These are phyloP conservation scores for Esox lucius DNA, from an alignment of 2,797 vertebrate genomes.

Conservation along the genomic window DNA sequence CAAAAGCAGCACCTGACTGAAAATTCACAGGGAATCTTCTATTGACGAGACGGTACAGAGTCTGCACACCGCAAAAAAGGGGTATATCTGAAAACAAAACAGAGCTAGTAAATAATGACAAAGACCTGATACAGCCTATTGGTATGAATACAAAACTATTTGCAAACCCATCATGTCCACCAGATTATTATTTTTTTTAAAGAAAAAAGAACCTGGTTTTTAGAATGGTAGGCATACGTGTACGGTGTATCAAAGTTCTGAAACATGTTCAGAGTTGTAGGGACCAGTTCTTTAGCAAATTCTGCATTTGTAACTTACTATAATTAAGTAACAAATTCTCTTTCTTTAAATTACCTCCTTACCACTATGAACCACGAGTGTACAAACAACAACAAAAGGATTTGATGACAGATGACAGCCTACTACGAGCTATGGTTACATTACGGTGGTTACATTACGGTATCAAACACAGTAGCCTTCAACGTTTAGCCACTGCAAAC, in stretches of 20 bases:
- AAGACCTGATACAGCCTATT: conserved; percentile 3
- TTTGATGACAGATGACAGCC: no score
- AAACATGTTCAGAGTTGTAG: neutral
- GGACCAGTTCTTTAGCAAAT: conserved; percentile 12
- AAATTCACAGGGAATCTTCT: conserved; percentile 11
- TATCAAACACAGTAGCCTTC: no score
- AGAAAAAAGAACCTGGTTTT: neutral
- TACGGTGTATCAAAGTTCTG: neutral
- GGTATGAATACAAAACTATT: neutral
- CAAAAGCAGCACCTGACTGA: conserved; percentile 17
- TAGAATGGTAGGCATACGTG: neutral
- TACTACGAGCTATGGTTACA: no score
- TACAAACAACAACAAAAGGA: neutral
- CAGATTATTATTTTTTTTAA: neutral
- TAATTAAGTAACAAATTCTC: conserved; percentile 20
- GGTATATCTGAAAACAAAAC: conserved; percentile 17
- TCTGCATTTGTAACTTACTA: conserved; percentile 25
- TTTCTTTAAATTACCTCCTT: conserved; percentile 25
- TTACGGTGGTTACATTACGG: no score
- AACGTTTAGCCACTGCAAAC: no score
- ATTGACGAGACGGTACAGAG: neutral
- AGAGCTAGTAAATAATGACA: neutral
- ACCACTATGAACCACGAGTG: neutral
- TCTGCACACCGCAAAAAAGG: neutral
- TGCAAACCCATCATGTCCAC: conserved; percentile 9